phyloP scores from a whole-genome alignment of 2,113 vertebrate species.

The Chamaetylas fuelleborni region DNA sequence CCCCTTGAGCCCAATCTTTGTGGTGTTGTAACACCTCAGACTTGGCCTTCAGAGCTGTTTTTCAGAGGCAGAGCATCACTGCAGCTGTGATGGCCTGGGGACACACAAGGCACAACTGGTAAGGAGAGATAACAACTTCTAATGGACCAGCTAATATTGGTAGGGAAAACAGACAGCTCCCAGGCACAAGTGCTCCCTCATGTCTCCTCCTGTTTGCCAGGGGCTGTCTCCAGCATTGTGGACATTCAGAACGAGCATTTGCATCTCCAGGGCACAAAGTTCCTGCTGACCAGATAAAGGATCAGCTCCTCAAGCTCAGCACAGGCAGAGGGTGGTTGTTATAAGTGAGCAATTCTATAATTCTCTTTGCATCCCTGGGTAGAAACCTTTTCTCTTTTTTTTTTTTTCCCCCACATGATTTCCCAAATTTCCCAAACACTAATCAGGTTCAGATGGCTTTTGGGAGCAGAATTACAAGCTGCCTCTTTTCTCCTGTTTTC shows the following conservation, averaged over 20 bases:
- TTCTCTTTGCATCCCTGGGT: neutral
- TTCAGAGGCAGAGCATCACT: neutral
- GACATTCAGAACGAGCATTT: neutral
- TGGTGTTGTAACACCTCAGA: neutral
- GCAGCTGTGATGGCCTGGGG: neutral
- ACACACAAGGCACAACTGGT: neutral
- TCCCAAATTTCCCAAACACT: neutral
- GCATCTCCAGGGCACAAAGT: neutral
- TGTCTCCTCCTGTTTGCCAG: neutral
- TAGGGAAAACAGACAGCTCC: neutral
- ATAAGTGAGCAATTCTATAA: neutral
- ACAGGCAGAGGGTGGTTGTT: neutral
- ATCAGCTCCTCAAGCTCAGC: neutral
- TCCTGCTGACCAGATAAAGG: neutral
- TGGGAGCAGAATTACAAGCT: neutral
- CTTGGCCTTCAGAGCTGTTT: neutral
- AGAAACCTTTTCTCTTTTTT: neutral
- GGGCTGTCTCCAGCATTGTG: rapidly evolving
- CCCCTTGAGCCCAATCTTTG: neutral
- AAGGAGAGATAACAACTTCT: neutral
- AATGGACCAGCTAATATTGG: neutral
- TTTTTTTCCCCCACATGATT: neutral
- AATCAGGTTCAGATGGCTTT: neutral
- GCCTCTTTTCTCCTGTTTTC: neutral
- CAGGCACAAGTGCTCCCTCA: neutral